A percentile compares a stretch with the other conserved stretches of the same genome.
phyloP scores from a whole-genome alignment of 2,113 vertebrate species.

The Cricetomys ansorgei region DNA sequence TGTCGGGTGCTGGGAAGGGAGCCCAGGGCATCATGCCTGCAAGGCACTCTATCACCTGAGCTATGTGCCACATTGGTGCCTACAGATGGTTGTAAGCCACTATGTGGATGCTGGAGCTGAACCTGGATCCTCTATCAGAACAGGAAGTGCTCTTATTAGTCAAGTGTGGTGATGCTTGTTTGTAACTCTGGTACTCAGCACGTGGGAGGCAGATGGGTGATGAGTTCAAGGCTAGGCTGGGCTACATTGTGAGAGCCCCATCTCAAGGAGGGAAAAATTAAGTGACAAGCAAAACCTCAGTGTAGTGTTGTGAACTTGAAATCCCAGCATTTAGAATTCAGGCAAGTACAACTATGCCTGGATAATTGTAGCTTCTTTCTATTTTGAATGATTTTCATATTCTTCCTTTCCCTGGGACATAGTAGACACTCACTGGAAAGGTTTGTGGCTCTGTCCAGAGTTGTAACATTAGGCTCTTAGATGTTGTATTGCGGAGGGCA shows the following conservation, averaged over 20 bases:
- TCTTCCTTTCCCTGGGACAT: background rate
- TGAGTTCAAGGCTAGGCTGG: background rate
- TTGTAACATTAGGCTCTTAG: background rate
- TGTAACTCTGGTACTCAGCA: no score
- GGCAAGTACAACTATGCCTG: no score
- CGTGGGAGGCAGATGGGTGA: background rate
- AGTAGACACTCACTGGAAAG: background rate
- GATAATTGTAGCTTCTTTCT: background rate
- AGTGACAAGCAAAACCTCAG: background rate
- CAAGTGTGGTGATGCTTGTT: background rate
- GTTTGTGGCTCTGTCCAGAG: background rate
- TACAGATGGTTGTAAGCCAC: background rate
- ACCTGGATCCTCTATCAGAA: background rate
- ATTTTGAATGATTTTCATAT: background rate
- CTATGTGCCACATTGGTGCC: background rate
- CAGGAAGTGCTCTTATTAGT: background rate
- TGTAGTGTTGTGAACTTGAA: background rate
- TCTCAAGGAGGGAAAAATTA: background rate
- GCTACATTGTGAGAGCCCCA: background rate
- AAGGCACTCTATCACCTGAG: no score
- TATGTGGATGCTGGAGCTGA: background rate
- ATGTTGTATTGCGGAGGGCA: background rate
- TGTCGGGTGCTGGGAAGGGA: no score
- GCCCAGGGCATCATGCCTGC: no score
- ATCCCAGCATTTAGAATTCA: background rate